A percentile compares a stretch with the other conserved stretches of the same genome.
Conservation (phyloP, 2,888 invertebrate species). For the Acronicta aceris region DNA sequence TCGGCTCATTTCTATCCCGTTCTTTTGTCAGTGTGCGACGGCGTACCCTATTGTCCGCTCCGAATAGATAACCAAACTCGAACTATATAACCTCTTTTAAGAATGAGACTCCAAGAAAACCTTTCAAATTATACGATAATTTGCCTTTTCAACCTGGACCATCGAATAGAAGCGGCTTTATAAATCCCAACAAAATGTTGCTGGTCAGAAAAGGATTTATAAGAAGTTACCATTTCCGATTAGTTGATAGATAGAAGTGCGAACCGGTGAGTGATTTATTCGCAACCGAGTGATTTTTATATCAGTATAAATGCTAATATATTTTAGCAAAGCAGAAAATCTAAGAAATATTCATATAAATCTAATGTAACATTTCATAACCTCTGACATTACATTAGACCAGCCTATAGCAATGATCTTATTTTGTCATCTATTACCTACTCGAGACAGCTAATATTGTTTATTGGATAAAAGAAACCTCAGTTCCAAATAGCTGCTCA, state of each 20-base stretch:
- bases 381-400: constrained; percentile 8
- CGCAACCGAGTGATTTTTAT: no score
- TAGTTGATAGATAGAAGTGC: no score
- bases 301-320: no score
- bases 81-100: constrained; percentile 60
- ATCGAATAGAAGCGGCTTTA: background rate
- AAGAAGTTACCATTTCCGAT: no score
- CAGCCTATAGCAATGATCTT: constrained; percentile 5
- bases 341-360: background rate
- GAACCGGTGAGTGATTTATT: no score
- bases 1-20: constrained; percentile 66
- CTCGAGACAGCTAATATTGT: constrained; percentile 14
- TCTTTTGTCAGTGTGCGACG: constrained; percentile 71
- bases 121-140: constrained; percentile 60
- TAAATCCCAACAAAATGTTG: background rate
- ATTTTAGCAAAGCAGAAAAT: no score
- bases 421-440: constrained; percentile 21
- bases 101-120: constrained; percentile 60
- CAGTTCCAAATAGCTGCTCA: constrained; percentile 12
- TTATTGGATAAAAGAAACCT: constrained; percentile 30
- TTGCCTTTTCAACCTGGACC: constrained; percentile 16
- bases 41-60: constrained; percentile 65
- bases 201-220: no score
- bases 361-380: constrained; percentile 18
- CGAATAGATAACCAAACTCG: constrained; percentile 65